Base-by-base conservation (phyloP, 1,140 invertebrate genomes). In the Tribolium madens region DNA sequence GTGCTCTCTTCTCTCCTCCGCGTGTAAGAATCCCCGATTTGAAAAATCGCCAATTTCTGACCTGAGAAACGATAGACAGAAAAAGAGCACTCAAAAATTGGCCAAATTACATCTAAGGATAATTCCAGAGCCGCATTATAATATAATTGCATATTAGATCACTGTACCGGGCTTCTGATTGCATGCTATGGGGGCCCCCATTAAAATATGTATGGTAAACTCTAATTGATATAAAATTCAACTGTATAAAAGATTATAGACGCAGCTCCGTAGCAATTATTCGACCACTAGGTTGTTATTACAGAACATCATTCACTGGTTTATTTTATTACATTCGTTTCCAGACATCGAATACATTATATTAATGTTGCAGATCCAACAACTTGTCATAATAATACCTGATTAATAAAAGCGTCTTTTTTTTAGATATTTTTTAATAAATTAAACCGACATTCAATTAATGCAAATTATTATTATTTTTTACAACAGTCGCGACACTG, bases 191-290 rank as follows among this genome's bases (percentile, higher is more conserved):
- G 53, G 57, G 74, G 70, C 74, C 75, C n/a, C 74, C 76, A 79
- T 81, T 79, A 81, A 79, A 81, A 79, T 81, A 79, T 76, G 78
- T 77, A 81, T 77, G 78, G 68, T 77, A 78, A 77, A 81, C 52
- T 74, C 68, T 81, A 81, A 81, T 81, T 81, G 80, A 81, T 81
- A 78, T 76, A 81, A 81, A 81, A 81, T 81, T 81, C 80, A 81
- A 74, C 78, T 78, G 71, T 80, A 81, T 79, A 81, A 81, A 81
- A 81, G 80, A 81, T 81, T 81, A 79, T 47, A 74, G 74, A 46
- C 76, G 57, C 71, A 73, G 53, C 72, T 76, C n/a, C 18, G 60
- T 73, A 76, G 71, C 75, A 76, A 80, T 80, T 80, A 80, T 78
- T 78, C 47, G 75, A 60, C 36, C 47, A 46, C 72, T 72, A 78